These are phyloP conservation scores for Rhaphigaster nebulosa DNA, from an alignment of 2,888 invertebrate genomes.

Conservation along the genomic window DNA sequence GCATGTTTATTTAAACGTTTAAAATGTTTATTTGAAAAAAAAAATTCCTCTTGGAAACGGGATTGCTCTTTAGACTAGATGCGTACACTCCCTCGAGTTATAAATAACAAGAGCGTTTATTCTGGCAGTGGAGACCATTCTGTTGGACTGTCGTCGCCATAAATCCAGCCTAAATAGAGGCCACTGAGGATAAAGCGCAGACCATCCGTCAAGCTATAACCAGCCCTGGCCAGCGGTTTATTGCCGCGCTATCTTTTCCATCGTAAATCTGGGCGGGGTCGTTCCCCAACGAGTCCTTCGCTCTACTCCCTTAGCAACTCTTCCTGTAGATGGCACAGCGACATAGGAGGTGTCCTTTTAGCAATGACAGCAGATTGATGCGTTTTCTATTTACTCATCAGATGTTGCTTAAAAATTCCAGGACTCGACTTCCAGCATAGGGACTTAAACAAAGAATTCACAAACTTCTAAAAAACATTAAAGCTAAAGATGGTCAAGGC, in stretches of 20 bases:
- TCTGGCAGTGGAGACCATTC: slow-evolving; percentile 1
- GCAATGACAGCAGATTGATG: neutral
- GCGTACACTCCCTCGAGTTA: slow-evolving; percentile 15
- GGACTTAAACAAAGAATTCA: no score
- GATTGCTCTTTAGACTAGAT: slow-evolving; percentile 28
- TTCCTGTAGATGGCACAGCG: neutral
- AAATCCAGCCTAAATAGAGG: slow-evolving; percentile 19
- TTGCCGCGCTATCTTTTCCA: neutral
- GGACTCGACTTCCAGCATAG: no score
- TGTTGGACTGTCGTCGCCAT: slow-evolving; percentile 28
- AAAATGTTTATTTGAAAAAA: neutral
- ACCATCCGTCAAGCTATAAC: slow-evolving; percentile 26
- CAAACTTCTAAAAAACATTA: no score
- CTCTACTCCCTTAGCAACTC: neutral
- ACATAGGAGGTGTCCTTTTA: neutral
- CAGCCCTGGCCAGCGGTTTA: neutral
- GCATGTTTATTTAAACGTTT: neutral
- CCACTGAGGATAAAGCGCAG: neutral
- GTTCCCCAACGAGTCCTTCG: neutral
- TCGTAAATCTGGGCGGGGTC: neutral
- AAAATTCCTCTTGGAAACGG: neutral
- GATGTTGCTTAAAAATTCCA: neutral
- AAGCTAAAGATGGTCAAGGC: no score
- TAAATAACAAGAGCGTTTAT: slow-evolving; percentile 19
- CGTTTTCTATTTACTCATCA: neutral